Conservation (phyloP, 1,140 invertebrate species). For the Macrobrachium nipponense region DNA sequence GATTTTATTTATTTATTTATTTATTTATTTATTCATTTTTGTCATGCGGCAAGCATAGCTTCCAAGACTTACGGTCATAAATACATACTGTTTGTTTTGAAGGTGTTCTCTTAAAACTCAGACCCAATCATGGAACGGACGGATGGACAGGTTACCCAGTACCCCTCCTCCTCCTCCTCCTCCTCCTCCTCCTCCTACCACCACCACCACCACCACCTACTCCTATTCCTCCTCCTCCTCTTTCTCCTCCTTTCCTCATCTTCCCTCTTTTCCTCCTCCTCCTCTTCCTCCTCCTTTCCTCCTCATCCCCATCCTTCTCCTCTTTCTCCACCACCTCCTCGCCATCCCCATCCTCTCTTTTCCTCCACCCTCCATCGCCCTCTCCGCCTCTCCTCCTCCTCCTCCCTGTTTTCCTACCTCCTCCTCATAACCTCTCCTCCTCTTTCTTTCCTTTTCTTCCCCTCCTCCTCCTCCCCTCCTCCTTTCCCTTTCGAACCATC, state of each 20-base stretch:
- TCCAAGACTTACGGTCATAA: no score
- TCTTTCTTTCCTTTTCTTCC: background rate
- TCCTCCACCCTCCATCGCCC: background rate
- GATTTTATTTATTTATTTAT: no score
- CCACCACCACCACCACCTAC: background rate
- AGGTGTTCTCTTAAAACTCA: no score
- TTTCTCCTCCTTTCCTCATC: background rate
- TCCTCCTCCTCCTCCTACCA: background rate
- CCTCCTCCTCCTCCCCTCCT: background rate
- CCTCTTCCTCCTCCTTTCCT: background rate
- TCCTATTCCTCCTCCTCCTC: background rate
- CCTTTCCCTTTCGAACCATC: no score
- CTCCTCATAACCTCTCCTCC: background rate
- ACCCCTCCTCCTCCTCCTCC: no score
- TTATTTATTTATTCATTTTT: no score
- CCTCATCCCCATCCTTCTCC: background rate
- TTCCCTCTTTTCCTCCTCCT: no score
- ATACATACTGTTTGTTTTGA: no score
- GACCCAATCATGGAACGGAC: no score
- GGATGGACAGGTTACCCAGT: no score
- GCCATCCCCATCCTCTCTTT: background rate
- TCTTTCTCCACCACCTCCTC: background rate
- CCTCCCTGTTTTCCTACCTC: background rate
- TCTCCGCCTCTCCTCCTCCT: background rate
- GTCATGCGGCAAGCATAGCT: no score